Base-by-base conservation (phyloP, 2,888 invertebrate genomes). In the Hydropsyche betteni region DNA sequence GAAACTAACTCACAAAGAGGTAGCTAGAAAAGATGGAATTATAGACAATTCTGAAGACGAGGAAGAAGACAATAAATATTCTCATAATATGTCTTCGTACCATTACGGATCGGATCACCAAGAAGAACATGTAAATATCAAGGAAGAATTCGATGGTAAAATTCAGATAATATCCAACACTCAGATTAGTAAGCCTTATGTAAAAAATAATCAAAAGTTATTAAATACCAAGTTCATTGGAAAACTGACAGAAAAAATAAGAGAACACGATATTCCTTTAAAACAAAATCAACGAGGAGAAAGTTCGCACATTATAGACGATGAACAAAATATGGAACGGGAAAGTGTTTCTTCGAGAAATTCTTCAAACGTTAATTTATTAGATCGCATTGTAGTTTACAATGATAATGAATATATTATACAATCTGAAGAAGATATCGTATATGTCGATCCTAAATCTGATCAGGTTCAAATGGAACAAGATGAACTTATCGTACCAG, bases 11-110 rank as follows among this genome's bases (percentile, higher is more conserved):
- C 94, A 94, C 81, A 90, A 89, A 81, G 86, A 87, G 74, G 89
- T 90, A 80, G 92, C 91, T 0, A 85, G 87, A 70, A 86, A 86
- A 80, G 92, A 92, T 84, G 92, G 92, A 10, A 88, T 92, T 14
- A 89, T 92, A 80, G 88, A 89, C 77, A 87, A 88, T 79, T 84
- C 84, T 0, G 88, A 87, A 80, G 85, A 86, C 64, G 82, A 84
- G 7, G 84, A 85, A 44, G 38, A 83, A 74, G 84, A 86, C n/a
- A 74, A 78, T 53, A 80, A 80, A 2, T 76, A 78, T n/a, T 44
- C 76, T 82, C 81, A 85, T 53, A 84, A 81, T 82, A 84, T 85
- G 75, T 83, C 84, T 51, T 77, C 82, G 10, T 76, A 77, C n/a
- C 74, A 76, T 16, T 74, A 74, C 38, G 69, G 75, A 50, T 78